These are phyloP conservation scores for Limanda limanda DNA, from an alignment of 2,113 vertebrate species.

Conservation along the genomic window DNA sequence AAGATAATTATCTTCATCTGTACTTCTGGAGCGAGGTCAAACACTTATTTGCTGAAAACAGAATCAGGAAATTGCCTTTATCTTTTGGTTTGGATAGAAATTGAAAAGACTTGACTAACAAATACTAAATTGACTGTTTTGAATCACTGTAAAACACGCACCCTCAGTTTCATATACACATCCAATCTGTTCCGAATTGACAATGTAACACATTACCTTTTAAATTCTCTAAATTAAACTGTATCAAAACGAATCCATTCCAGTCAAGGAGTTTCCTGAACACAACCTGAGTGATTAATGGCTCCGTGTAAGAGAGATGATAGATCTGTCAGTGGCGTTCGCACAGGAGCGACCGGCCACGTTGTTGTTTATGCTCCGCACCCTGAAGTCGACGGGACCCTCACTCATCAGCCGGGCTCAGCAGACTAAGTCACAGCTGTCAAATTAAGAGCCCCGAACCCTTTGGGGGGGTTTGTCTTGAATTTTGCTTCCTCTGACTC, in stretches of 20 bases:
- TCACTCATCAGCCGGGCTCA: conserved; percentile 50
- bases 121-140: background rate
- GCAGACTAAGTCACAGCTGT: conserved; percentile 56
- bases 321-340: conserved; percentile 43
- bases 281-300: conserved; percentile 51
- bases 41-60: too few relatives aligned
- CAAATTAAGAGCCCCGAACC: conserved; percentile 15
- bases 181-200: background rate
- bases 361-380: conserved; percentile 31
- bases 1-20: too few relatives aligned
- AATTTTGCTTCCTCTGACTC: conserved; percentile 27
- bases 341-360: background rate
- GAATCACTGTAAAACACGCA: background rate
- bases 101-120: too few relatives aligned
- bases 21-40: too few relatives aligned
- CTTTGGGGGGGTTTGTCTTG: conserved; percentile 15
- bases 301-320: conserved; percentile 42
- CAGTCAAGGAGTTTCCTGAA: conserved; percentile 32
- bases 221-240: background rate
- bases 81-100: too few relatives aligned
- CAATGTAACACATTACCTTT: background rate
- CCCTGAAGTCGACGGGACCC: conserved; percentile 37
- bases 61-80: too few relatives aligned
- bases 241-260: conserved; percentile 35
- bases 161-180: background rate